Evolutionary conservation across 2,113 vertebrate species (phyloP).

Genomic region (Mormyrus lacerda): DNA sequence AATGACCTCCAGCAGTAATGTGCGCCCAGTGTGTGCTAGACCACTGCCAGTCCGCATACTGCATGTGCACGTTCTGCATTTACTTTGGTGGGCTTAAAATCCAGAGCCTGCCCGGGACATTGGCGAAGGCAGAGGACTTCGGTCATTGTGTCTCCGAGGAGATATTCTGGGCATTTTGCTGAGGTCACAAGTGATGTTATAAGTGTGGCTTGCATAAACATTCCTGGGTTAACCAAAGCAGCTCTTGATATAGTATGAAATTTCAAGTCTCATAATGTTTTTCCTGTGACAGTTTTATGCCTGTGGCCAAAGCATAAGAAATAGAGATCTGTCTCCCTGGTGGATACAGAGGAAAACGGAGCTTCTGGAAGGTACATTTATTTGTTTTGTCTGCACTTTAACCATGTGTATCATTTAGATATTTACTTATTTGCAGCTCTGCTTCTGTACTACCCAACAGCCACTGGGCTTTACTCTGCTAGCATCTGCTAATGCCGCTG

Average conservation of each 20-base stretch:
- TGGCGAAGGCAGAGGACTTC: neutral
- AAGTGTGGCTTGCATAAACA: neutral
- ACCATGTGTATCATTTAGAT: neutral
- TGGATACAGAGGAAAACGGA: neutral
- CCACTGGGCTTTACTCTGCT: neutral
- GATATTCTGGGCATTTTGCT: conserved; percentile 6
- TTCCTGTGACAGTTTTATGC: neutral
- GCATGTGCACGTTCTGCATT: neutral
- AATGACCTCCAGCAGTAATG: neutral
- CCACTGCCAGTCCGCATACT: neutral
- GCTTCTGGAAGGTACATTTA: neutral
- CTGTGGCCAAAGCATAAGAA: neutral
- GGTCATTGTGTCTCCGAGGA: neutral
- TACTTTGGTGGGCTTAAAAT: neutral
- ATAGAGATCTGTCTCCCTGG: neutral
- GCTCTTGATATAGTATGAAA: neutral
- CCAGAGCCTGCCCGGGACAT: neutral
- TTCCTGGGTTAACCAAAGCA: neutral
- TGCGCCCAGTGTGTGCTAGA: neutral
- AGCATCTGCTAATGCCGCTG: neutral
- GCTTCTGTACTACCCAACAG: neutral
- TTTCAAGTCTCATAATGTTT: neutral
- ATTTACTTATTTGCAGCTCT: neutral
- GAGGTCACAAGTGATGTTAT: neutral
- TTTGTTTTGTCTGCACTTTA: neutral